Evolutionary conservation across 2,888 invertebrate genomes (phyloP), one percentile per base, ranked within the genome.

Genomic region (Caenorhabditis sp.): DNA sequence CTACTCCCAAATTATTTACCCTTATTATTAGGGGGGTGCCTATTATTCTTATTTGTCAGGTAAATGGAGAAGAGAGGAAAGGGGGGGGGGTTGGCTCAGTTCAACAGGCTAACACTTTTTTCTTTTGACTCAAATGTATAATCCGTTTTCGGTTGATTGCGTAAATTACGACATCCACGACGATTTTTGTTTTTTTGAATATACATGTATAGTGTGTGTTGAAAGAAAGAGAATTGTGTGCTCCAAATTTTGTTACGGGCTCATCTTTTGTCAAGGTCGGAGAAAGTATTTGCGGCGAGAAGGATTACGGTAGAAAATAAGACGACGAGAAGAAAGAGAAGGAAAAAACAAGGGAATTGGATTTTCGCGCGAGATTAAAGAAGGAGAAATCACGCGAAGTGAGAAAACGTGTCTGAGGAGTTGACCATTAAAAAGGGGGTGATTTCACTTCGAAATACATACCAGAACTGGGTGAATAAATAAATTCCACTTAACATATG

Each of bases 61-160:
- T 26, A 23, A 12, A 53, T 7, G 21, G 21, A 53, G 53, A 53
- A 4, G 53, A 53, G 21, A 21, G 50, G 17, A 20, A 50, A n/a
- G n/a, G n/a, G n/a, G n/a, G n/a, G n/a, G 20, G 10, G 17, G 4
- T 57, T 36, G 27, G 56, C 14, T 23, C 23, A 23, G 52, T 23
- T 52, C 52, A 23, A 52, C 25, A 27, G 56, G 56, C 23, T 23
- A 23, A n/a, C 17, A 53, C 21, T 21, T 23, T 8, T 64, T 63
- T 62, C 64, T 53, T 53, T 23, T 36, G 20, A 56, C 8, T 25
- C 25, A 60, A 25, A 27, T 21, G 63, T 67, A 67, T 72, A 68
- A 72, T 72, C 72, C 68, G 50, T 31, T 31, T 25, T 68, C 72
- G 72, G 62, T 72, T 72, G 67, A 72, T 72, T 72, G 72, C 67